Base-by-base conservation (phyloP, 2,888 invertebrate genomes). In the Piscicola geometra region DNA sequence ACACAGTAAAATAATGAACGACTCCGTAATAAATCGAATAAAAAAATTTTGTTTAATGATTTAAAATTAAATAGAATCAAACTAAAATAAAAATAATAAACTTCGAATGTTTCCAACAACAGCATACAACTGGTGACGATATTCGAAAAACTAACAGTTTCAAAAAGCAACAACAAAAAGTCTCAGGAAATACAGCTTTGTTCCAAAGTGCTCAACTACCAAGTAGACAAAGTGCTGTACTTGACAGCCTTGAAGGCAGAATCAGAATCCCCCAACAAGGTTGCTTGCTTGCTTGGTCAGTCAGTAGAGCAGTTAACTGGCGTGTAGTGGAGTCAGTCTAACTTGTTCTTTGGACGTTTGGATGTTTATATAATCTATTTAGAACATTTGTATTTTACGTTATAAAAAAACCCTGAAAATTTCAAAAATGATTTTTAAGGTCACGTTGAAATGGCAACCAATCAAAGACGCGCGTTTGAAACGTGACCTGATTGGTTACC, bases 111-210 rank as follows among this genome's bases (percentile, higher is more conserved):
- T 64, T 71, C 35, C 56, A 0, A 28, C 71, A 41, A 33, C 80
- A 84, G 85, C 66, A 80, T 85, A 21, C 83, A 82, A 78, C 84
- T 84, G 72, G 83, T 84, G 52, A 83, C 84, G 35, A 84, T 47
- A 67, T 21, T 41, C 5, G 33, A 56, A 0, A 41, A 67, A 64
- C 68, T 15, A 41, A 41, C 41, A 41, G 41, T 15, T 9, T 9
- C 41, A 41, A 41, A 5, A 41, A n/a, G 15, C 41, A 41, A 41
- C 41, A 41, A 41, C 15, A 41, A 64, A 5, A 64, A 83, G 76
- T 81, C 83, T 2, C 81, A 81, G 75, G 85, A 85, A 78, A 81
- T 83, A 3, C 85, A 85, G 80, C 82, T 83, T 30, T 82, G 82
- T 30, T 85, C 85, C 1, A 80, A 81, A 71, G 81, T 82, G 36